Conservation (phyloP, 2,888 invertebrate genomes). For the Chalcis sispes region DNA sequence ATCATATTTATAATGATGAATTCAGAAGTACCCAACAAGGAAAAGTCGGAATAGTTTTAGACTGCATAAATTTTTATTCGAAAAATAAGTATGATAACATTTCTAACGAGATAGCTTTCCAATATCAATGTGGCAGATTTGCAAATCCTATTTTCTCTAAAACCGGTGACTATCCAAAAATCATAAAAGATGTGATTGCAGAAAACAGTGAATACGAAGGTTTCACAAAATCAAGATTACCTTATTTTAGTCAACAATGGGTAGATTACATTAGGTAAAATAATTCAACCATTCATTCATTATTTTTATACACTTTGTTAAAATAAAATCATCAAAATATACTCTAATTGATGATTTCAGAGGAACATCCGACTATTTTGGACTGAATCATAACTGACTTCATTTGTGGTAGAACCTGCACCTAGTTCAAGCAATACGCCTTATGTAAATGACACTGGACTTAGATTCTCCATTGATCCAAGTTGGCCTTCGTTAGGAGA, state of each 20-base stretch:
- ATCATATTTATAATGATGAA: constrained; percentile 80
- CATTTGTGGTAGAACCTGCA: constrained; percentile 58
- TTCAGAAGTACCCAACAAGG: constrained; percentile 80
- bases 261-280: constrained; percentile 77
- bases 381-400: constrained; percentile 69
- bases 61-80: constrained; percentile 47
- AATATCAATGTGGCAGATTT: constrained; percentile 76
- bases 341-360: constrained; percentile 40
- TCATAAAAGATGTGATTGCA: constrained; percentile 76
- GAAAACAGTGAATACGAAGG: constrained; percentile 75
- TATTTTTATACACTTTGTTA: too few relatives aligned
- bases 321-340: too few relatives aligned
- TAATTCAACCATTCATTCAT: too few relatives aligned
- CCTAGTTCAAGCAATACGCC: background rate
- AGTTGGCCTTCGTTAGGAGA: background rate
- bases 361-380: constrained; percentile 67
- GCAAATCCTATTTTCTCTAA: constrained; percentile 76
- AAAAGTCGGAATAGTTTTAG: constrained; percentile 65
- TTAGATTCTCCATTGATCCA: background rate
- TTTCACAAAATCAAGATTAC: constrained; percentile 75
- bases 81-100: constrained; percentile 50
- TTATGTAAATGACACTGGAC: constrained; percentile 12
- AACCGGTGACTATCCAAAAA: constrained; percentile 77
- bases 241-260: constrained; percentile 78
- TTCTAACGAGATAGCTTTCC: constrained; percentile 61